Base-by-base conservation (phyloP, 1,140 invertebrate species). In the Acarapis woodi region DNA sequence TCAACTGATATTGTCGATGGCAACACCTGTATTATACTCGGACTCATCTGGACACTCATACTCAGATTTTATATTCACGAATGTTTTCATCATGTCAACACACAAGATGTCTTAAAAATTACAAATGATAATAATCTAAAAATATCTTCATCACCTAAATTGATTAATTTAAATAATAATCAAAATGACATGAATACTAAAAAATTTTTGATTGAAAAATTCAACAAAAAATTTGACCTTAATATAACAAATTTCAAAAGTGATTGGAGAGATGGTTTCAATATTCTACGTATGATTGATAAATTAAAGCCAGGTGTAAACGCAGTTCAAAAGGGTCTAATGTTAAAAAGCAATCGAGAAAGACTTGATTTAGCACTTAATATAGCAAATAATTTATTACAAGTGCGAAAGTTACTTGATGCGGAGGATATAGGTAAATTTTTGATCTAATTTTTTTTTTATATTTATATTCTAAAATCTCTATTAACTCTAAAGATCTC, bases 1-100 rank as follows among this genome's bases (percentile, higher is more conserved):
- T 70, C 88, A 3, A 75, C 82, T 26, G 90, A 96, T 62, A 65
- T 97, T 50, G 88, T 94, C 35, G 88, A 97, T 61, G 90, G 90
- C 48, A 69, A 87, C 62, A 85, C 87, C 33, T 71, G 83, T 39
- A 87, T 96, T 52, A 82, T 96, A 32, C 64, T 97, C 41, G 90
- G 88, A 38, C 68, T 97, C 18, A 85, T 96, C 49, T 97, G 90
- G 90, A 96, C 87, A 47, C 88, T 97, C 52, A 97, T 97, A 58
- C 64, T 97, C 31, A 90, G 96, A 61, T 96, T 97, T 73, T 88
- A 97, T 71, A 87, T 94, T 65, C 59, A 53, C 39, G 26, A 28
- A 6, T 30, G 30, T 37, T 20, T 36, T 19, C 19, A n/a, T n/a
- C n/a, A n/a, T n/a, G n/a, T n/a, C n/a, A n/a, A n/a, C n/a, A n/a